These are phyloP conservation scores for Podarcis cretensis DNA, from an alignment of 2,113 vertebrate genomes.

Conservation along the genomic window DNA sequence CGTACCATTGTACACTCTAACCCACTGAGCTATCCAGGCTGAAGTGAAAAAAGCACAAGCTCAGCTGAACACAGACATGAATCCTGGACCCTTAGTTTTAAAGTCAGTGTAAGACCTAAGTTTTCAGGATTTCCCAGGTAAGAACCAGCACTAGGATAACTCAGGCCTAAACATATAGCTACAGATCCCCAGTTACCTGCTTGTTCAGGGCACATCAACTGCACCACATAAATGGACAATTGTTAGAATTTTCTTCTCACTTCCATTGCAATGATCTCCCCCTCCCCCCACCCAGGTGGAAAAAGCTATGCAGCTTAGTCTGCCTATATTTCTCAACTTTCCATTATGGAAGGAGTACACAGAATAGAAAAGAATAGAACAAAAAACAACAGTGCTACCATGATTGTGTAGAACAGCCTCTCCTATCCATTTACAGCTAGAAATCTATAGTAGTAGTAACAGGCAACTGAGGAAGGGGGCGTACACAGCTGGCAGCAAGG, in stretches of 20 bases:
- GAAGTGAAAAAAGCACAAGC: too few relatives aligned
- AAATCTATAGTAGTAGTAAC: neutral
- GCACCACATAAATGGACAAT: neutral
- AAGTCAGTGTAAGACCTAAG: neutral
- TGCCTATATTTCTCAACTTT: neutral
- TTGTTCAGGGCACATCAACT: neutral
- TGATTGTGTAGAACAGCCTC: neutral
- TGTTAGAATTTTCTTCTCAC: neutral
- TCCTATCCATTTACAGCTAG: neutral
- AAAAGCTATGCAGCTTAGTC: neutral
- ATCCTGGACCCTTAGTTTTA: too few relatives aligned
- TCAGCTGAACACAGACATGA: too few relatives aligned
- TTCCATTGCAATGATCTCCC: neutral
- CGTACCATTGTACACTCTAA: too few relatives aligned
- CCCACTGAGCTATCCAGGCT: too few relatives aligned
- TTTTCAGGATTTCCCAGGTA: neutral
- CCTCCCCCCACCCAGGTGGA: too few relatives aligned
- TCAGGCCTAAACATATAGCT: neutral
- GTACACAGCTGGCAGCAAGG: neutral
- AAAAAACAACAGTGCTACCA: neutral
- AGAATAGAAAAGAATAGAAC: neutral
- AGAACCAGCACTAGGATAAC: neutral
- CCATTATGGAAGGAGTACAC: neutral
- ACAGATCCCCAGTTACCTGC: neutral
- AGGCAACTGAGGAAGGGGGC: neutral